Evolutionary conservation across 1,140 invertebrate genomes (phyloP), one percentile per base, ranked within the genome.

Genomic region (Trachelipus rathkii): DNA sequence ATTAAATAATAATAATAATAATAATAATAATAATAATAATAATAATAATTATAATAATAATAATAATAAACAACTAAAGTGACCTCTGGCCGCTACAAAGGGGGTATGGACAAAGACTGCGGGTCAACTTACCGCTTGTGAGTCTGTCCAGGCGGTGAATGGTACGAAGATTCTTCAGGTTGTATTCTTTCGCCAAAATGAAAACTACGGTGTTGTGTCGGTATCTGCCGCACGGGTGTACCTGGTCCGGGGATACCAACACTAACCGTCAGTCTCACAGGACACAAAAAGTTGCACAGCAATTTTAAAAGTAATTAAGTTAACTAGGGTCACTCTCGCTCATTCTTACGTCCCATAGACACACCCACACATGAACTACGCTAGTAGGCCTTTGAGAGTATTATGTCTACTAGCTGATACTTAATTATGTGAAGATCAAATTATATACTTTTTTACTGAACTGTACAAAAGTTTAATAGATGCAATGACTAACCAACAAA

Each of bases 181-280:
- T 95, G 85, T 95, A 92, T 85, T 99, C 96, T 86, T 97, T 97
- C 81, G 94, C 95, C 80, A 99, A 88, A 81, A 99, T 98, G 85
- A 96, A 97, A 23, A 96, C 92, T 60, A 98, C 92, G 11, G 95
- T 96, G 85, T 99, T 99, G 86, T 97, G 94, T 45, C 96, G 88
- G 85, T 98, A 99, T 78, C 95, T 89, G 73, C 96, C 96, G 86
- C 96, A 98, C 0, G 97, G 96, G 87, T 99, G 96, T 71, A 97
- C 93, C 94, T 95, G 86, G 24, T 67, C 67, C 75, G 50, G 43
- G 70, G 66, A 74, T 74, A 79, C 66, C 68, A 71, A 79, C 74
- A 76, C 45, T 71, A 46, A 76, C 73, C 60, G 53, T 44, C 72
- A 79, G 45, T 24, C 33, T 24, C 15, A 73, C 72, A 44, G 7